Conservation (phyloP, 2,113 vertebrate genomes). For the Coracopsis vasa region DNA sequence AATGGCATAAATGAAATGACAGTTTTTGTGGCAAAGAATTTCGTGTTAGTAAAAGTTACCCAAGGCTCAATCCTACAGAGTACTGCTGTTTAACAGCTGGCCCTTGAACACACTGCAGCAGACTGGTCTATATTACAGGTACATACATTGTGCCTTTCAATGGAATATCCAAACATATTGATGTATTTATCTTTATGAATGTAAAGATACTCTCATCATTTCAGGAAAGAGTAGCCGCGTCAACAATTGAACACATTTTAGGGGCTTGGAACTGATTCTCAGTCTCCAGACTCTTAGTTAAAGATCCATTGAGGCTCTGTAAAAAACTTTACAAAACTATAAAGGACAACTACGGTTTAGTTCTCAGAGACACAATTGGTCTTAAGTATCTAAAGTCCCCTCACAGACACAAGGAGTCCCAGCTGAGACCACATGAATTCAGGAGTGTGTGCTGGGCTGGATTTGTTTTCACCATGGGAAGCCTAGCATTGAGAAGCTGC, state of each 20-base stretch:
- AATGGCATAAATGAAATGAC: background rate
- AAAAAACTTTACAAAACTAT: background rate
- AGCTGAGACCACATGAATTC: background rate
- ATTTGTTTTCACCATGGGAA: background rate
- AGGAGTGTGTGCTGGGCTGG: background rate
- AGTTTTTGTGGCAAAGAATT: background rate
- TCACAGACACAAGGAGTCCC: background rate
- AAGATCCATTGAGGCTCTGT: background rate
- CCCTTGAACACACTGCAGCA: background rate
- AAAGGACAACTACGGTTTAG: background rate
- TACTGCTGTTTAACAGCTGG: background rate
- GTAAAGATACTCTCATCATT: background rate
- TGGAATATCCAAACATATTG: background rate
- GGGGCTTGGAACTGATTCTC: background rate
- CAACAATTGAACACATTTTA: background rate
- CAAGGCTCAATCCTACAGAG: background rate
- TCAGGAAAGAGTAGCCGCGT: background rate
- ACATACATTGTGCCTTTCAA: background rate
- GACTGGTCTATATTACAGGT: background rate
- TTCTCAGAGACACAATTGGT: background rate
- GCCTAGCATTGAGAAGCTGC: background rate
- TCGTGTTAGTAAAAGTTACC: background rate
- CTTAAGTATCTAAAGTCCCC: background rate
- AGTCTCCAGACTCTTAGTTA: background rate
- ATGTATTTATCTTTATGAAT: background rate